Evolutionary conservation across 2,113 vertebrate genomes (phyloP).

Genomic region (Excalfactoria chinensis): DNA sequence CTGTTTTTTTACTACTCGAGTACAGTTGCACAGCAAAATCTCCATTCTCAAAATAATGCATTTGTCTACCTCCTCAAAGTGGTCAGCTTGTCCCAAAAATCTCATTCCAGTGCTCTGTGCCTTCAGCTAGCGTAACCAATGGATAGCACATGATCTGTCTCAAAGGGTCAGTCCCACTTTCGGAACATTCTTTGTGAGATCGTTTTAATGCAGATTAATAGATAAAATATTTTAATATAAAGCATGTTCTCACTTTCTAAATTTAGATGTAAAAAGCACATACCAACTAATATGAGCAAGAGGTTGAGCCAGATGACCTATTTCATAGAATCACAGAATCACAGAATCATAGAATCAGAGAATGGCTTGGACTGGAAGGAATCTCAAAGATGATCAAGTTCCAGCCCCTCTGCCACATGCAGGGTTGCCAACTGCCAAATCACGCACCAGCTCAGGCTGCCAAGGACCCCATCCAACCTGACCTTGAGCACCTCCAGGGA

Average conservation of each 20-base stretch:
- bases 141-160: background rate
- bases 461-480: no score
- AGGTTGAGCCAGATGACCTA: background rate
- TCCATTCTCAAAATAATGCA: background rate
- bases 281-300: background rate
- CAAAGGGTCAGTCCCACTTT: background rate
- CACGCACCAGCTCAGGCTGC: no score
- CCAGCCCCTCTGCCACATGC: no score
- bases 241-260: background rate
- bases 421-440: no score
- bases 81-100: background rate
- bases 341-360: no score
- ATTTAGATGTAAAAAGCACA: accelerated
- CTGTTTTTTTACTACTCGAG: background rate
- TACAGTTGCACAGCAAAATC: background rate
- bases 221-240: background rate
- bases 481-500: no score
- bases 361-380: no score
- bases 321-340: no score
- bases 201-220: background rate
- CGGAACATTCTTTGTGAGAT: background rate
- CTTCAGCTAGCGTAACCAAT: background rate
- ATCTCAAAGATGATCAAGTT: no score
- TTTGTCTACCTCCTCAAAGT: background rate
- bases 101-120: background rate